These are phyloP conservation scores for Sebastes elongatus DNA, from an alignment of 2,797 vertebrate species.

Conservation along the genomic window DNA sequence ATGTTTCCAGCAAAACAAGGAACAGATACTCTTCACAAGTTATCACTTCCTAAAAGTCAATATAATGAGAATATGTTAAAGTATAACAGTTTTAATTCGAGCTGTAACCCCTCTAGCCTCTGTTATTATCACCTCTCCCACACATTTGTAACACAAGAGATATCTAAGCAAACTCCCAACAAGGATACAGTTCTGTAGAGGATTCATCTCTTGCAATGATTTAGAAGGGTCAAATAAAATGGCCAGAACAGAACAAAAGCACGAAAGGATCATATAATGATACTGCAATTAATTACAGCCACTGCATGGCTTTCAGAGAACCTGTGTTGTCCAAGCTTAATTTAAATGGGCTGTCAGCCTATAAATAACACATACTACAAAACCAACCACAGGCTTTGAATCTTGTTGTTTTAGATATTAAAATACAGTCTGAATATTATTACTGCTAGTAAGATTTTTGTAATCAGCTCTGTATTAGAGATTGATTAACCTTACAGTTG, in stretches of 20 bases:
- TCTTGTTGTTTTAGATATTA: not conserved
- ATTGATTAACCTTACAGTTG: conserved; percentile 17
- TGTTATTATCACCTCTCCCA: conserved; percentile 40
- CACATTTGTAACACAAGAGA: conserved; percentile 13
- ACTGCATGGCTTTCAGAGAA: not conserved
- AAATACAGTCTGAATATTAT: not conserved
- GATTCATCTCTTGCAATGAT: not conserved
- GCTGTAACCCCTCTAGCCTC: conserved; percentile 5
- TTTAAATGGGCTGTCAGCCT: not conserved
- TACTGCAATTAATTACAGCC: not conserved
- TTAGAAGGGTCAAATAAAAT: not conserved
- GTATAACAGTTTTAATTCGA: conserved; percentile 14
- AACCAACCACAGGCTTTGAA: not conserved
- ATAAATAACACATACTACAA: not conserved
- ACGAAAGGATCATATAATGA: not conserved
- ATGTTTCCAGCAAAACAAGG: not conserved
- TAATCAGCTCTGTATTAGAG: not conserved
- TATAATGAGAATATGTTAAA: conserved; percentile 6
- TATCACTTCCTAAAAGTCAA: not conserved
- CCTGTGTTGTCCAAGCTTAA: not conserved
- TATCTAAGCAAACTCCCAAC: not conserved
- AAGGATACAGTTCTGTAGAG: not conserved
- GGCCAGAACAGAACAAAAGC: not conserved
- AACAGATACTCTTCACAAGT: not conserved
- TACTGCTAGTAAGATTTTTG: not conserved